Conservation (phyloP, 2,113 vertebrate genomes). For the Sander lucioperca region DNA sequence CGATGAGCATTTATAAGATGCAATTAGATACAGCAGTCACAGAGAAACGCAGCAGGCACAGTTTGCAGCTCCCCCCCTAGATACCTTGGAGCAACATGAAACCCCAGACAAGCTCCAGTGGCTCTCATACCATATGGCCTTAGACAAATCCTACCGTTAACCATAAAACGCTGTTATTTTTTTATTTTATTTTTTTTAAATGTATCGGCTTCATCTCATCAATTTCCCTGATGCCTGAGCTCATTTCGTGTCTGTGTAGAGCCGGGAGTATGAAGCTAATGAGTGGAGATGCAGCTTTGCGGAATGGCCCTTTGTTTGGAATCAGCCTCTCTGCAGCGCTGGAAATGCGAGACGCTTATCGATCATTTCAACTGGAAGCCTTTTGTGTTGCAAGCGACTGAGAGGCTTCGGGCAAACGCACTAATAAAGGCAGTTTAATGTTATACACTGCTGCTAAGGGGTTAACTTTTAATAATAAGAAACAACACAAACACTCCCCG, state of each 20-base stretch:
- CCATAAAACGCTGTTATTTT: slow-evolving; percentile 45
- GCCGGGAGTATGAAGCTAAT: slow-evolving; percentile 39
- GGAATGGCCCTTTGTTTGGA: slow-evolving; percentile 84
- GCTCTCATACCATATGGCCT: slow-evolving; percentile 76
- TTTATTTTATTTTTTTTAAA: neutral
- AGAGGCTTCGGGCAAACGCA: slow-evolving; percentile 58
- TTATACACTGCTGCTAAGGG: neutral
- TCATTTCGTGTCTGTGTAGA: slow-evolving; percentile 48
- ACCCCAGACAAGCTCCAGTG: slow-evolving; percentile 76
- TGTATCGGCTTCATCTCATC: slow-evolving; percentile 47
- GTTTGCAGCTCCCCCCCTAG: slow-evolving; percentile 41
- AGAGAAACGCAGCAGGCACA: slow-evolving; percentile 49
- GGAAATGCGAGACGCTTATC: slow-evolving; percentile 81
- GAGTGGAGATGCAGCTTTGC: slow-evolving; percentile 66
- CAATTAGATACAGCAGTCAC: slow-evolving; percentile 73
- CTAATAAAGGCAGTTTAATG: slow-evolving; percentile 21
- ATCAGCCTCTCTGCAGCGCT: slow-evolving; percentile 76
- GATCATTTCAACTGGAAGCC: slow-evolving; percentile 81
- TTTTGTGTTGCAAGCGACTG: slow-evolving; percentile 74
- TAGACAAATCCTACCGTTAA: slow-evolving; percentile 47
- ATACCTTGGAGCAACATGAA: slow-evolving; percentile 76
- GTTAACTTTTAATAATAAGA: slow-evolving; percentile 40
- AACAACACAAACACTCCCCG: slow-evolving; percentile 28
- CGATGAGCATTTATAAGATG: slow-evolving; percentile 67
- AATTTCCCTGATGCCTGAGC: slow-evolving; percentile 49